Percentiles rank a stretch among this genome's conserved stretches.
phyloP scores from a whole-genome alignment of 2,113 vertebrate species.

The Egretta garzetta region DNA sequence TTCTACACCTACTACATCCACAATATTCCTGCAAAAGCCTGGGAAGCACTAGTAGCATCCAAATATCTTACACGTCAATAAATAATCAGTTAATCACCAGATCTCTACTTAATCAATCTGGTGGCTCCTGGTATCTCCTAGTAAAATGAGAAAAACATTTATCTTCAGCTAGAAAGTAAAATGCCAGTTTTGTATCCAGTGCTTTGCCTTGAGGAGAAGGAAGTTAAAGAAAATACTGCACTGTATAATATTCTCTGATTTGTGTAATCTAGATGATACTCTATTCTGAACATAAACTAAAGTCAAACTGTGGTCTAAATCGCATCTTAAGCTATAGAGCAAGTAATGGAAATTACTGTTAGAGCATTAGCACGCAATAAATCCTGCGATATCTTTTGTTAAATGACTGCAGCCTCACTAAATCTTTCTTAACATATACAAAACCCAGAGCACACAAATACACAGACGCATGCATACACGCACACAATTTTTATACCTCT shows the following conservation, averaged over 20 bases:
- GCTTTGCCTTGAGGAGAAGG: not conserved
- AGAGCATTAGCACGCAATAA: not conserved
- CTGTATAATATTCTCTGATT: not conserved
- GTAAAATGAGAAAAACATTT: not conserved
- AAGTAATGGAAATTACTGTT: not conserved
- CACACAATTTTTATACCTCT: constrained; percentile 81
- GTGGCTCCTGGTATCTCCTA: not conserved
- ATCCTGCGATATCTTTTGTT: not conserved
- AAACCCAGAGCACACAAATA: not conserved
- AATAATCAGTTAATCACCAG: not conserved
- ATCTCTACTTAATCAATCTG: not conserved
- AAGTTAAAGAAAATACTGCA: not conserved
- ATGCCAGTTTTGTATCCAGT: not conserved
- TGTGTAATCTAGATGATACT: not conserved
- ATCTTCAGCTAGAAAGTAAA: not conserved
- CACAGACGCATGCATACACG: accelerated
- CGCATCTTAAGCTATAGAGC: not conserved
- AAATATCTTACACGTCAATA: not conserved
- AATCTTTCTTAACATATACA: not conserved
- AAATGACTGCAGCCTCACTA: not conserved
- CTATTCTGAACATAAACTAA: not conserved
- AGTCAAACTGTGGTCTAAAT: not conserved
- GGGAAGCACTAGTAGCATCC: not conserved
- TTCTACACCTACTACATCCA: not conserved
- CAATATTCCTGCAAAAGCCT: not conserved